Evolutionary conservation across 2,888 invertebrate species (phyloP), one percentile per base, ranked within the genome.

Genomic region (Halictus ligatus): DNA sequence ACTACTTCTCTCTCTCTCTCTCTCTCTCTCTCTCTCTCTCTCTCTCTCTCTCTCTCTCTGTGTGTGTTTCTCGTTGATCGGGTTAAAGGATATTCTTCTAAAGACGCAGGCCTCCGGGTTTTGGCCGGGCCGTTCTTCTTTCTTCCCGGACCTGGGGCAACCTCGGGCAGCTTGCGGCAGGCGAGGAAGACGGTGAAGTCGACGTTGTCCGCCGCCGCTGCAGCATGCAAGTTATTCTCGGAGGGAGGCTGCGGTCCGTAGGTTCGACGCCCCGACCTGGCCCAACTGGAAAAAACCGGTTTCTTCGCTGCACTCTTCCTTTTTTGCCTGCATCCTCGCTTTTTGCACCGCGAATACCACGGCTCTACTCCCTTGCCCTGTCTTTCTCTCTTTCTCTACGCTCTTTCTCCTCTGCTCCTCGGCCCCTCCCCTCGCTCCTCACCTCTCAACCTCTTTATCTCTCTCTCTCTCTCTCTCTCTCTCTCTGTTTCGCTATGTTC

Each of bases 211-310:
- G 92, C 84, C 75, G 84, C 71, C 77, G 80, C 80, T 67, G 76
- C 78, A 60, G 92, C 94, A 92, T 94, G 94, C 93, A 94, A 95
- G 95, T 94, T 95, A 95, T 95, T 95, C 95, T 95, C 93, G 94
- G 95, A 94, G 94, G 94, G 94, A 94, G 93, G 93, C 91, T 92
- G 94, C 93, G 92, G 93, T 93, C 93, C 94, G 93, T 93, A 95
- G 94, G 95, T 95, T 95, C 95, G 95, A 95, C 95, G 95, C 95
- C 95, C 95, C 95, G 95, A 95, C 95, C 95, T 95, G 95, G 95
- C 95, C 95, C 95, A 95, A 95, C 94, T 95, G 95, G 95, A 95
- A 95, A 95, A 95, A 95, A 95, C 95, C 95, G 95, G 95, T 95
- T 95, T 94, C 94, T 95, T 94, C 94, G 92, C 92, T 91, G 91